A percentile compares a stretch with the other conserved stretches of the same genome.
Conservation (phyloP, 1,140 invertebrate species). For the Pachyrhynchus sulphureomaculatus region DNA sequence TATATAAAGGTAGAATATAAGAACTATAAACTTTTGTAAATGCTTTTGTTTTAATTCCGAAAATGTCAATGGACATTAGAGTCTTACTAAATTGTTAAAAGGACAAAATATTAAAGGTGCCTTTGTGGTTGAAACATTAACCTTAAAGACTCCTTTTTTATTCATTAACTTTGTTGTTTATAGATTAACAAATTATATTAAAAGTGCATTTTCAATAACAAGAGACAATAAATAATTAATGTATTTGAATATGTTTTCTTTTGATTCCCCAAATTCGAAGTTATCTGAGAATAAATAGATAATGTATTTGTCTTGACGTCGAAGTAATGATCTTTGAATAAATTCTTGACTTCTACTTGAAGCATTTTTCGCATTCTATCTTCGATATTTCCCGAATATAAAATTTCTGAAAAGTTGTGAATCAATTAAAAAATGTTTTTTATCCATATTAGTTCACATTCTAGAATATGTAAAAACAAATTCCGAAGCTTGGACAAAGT, state of each 20-base stretch:
- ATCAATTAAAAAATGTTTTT: too few relatives aligned
- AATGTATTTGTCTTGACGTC: too few relatives aligned
- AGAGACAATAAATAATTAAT: constrained; percentile 52
- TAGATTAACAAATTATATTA: constrained; percentile 44
- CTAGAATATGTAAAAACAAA: too few relatives aligned
- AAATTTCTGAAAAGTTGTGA: too few relatives aligned
- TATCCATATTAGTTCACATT: too few relatives aligned
- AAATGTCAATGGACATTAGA: background rate
- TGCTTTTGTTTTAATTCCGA: constrained; percentile 31
- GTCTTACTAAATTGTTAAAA: constrained; percentile 10
- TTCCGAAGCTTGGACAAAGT: too few relatives aligned
- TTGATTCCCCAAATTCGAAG: too few relatives aligned
- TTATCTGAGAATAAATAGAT: too few relatives aligned
- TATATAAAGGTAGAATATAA: constrained; percentile 36
- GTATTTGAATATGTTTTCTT: constrained; percentile 27
- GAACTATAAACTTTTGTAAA: constrained; percentile 35
- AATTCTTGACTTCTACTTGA: too few relatives aligned
- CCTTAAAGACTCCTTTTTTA: constrained; percentile 22
- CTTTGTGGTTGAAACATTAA: background rate
- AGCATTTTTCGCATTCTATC: too few relatives aligned
- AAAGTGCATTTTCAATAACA: constrained; percentile 52
- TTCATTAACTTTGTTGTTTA: constrained; percentile 35
- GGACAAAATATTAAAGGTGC: constrained; percentile 19
- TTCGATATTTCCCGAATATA: too few relatives aligned
- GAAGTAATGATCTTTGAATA: too few relatives aligned